Evolutionary conservation across 1,140 invertebrate species (phyloP).

Genomic region (Euglossa dilemma): DNA sequence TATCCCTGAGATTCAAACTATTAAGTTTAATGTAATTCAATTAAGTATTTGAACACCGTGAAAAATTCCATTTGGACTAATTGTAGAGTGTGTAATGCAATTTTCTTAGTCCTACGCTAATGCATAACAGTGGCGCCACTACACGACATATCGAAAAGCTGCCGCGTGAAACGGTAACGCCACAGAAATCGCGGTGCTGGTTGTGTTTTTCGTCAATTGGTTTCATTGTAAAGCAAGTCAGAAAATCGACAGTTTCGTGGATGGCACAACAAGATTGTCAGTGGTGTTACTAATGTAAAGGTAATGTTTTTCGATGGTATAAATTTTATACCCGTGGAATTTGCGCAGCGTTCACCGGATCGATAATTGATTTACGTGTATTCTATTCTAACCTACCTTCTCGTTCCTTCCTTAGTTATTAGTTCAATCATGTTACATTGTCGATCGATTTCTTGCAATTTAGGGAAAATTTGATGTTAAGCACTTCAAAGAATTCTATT

Average conservation of each 20-base stretch:
- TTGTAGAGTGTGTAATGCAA: neutral
- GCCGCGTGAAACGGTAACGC: conserved; percentile 41
- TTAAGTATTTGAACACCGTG: neutral
- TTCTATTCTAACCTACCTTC: conserved; percentile 67
- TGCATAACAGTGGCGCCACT: conserved; percentile 16
- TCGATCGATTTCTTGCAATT: conserved; percentile 16
- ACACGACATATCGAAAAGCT: neutral
- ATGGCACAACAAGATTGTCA: conserved; percentile 30
- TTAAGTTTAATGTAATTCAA: neutral
- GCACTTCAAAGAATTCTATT: neutral
- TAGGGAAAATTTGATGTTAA: neutral
- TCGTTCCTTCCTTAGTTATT: conserved; percentile 48
- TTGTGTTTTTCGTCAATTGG: conserved; percentile 36
- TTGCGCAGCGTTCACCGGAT: conserved; percentile 67
- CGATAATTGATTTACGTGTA: conserved; percentile 70
- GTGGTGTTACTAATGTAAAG: conserved; percentile 16
- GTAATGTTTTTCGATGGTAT: neutral
- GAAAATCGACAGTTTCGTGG: neutral
- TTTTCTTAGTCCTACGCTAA: conserved; percentile 6
- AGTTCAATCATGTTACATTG: conserved; percentile 22
- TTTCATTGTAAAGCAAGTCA: neutral
- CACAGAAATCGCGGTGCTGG: conserved; percentile 27
- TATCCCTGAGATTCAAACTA: neutral
- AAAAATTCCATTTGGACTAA: neutral
- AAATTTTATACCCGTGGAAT: conserved; percentile 2